Evolutionary conservation across 2,113 vertebrate species (phyloP).

Genomic region (Amblyopsis rosae): DNA sequence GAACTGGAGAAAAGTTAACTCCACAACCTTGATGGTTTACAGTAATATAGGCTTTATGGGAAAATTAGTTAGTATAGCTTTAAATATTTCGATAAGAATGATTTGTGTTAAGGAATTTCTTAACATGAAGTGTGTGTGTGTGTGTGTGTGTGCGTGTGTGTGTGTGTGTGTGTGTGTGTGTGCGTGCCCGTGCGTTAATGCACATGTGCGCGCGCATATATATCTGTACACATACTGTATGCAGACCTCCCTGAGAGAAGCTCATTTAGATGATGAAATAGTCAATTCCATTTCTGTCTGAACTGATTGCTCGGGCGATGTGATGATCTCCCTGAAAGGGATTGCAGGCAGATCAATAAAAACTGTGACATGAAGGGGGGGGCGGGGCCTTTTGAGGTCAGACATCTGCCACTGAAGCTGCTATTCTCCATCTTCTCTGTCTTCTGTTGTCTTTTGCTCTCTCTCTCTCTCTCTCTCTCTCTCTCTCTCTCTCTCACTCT

Average conservation of each 20-base stretch:
- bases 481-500: background rate
- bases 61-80: no score
- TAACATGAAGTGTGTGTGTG: background rate
- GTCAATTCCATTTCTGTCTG: background rate
- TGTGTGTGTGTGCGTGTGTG: slow-evolving; percentile 14
- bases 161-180: background rate
- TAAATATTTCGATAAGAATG: no score
- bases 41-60: no score
- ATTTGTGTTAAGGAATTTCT: slow-evolving; percentile 10
- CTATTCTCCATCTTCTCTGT: background rate
- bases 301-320: slow-evolving; percentile 11
- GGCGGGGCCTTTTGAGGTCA: slow-evolving; percentile 25
- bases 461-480: background rate
- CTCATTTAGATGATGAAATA: background rate
- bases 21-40: no score
- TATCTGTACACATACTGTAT: background rate
- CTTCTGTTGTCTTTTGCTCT: background rate
- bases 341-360: slow-evolving; percentile 39
- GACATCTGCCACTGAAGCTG: slow-evolving; percentile 22
- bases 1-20: no score
- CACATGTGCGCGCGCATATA: background rate
- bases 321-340: slow-evolving; percentile 11
- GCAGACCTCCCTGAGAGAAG: no score
- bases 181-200: background rate
- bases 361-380: slow-evolving; percentile 16